phyloP scores from a whole-genome alignment of 2,113 vertebrate genomes.

The Tragelaphus imberbis region DNA sequence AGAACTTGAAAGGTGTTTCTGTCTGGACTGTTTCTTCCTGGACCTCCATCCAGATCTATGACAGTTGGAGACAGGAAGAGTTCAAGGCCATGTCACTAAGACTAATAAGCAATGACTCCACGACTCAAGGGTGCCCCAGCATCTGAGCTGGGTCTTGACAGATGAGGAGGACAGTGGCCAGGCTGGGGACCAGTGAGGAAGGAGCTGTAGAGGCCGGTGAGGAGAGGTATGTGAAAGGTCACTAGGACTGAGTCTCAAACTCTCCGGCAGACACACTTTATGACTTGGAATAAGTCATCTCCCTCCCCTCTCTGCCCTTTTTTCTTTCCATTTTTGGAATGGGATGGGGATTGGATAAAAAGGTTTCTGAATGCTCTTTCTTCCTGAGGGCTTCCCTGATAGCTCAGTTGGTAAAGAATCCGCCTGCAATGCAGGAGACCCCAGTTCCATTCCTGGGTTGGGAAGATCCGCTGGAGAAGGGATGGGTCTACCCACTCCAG shows the following conservation, averaged over 20 bases:
- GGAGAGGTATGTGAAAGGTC: not conserved
- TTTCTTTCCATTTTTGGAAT: not conserved
- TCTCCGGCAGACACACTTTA: not conserved
- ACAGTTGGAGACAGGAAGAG: not conserved
- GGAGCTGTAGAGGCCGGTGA: not conserved
- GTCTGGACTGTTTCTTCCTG: not conserved
- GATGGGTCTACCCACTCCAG: not conserved
- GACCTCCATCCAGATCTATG: not conserved
- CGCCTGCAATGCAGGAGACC: not conserved
- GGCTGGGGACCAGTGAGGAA: not conserved
- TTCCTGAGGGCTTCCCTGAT: not conserved
- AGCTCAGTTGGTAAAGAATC: not conserved
- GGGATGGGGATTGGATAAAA: not conserved
- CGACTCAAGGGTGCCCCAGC: not conserved
- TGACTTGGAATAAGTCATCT: not conserved
- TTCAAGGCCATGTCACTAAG: not conserved
- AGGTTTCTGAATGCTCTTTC: not conserved
- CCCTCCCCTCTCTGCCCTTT: not conserved
- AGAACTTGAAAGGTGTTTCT: not conserved
- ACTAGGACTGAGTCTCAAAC: not conserved
- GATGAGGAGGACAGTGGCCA: not conserved
- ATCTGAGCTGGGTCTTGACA: not conserved
- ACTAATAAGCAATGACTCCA: not conserved
- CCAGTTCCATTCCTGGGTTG: not conserved
- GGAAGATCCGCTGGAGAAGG: not conserved